Evolutionary conservation across 2,888 invertebrate genomes (phyloP), one percentile per base, ranked within the genome.

Genomic region (Ennomos fuscantarius): DNA sequence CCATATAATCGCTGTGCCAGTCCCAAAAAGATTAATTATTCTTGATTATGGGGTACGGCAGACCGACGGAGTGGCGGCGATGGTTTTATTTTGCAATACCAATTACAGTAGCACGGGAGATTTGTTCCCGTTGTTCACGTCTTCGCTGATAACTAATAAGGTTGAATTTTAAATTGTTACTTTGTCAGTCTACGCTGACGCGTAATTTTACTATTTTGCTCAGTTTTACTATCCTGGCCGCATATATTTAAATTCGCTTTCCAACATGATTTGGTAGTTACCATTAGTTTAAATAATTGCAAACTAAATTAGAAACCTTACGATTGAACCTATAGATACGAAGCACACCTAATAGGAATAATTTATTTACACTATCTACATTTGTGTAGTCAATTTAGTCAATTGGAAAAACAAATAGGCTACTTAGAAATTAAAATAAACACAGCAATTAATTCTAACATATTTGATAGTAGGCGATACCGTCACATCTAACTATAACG

Each of bases 281-380:
- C 15, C n/a, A 15, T 39, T 13, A 3, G n/a, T 24, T 41, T 1
- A 10, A 1, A 41, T n/a, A 1, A 11, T 1, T 42, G 8, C 8
- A 24, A 15, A 10, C 43, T 12, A n/a, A 43, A 32, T 32, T 44
- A 12, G 44, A 12, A 33, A 43, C 15, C 47, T 43, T 47, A 48
- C 11, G 11, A 31, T 34, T 39, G 42, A 32, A 32, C 37, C 35
- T 42, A 47, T 24, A 8, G 39, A 34, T 49, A 37, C 24, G 5
- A 35, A 45, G 32, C 32, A 40, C 39, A 24, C 1, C 10, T n/a
- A 1, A 8, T 24, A 24, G 8, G 8, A 43, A 32, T 32, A 33
- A 37, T 42, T 39, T 15, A 44, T 48, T 13, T 55, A 55, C 52
- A 58, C 6, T 55, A 55, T 55, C 13, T 55, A 55, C 44, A 55